Evolutionary conservation across 2,797 vertebrate genomes (phyloP), one percentile per base, ranked within the genome.

Genomic region (Protosalanx chinensis): DNA sequence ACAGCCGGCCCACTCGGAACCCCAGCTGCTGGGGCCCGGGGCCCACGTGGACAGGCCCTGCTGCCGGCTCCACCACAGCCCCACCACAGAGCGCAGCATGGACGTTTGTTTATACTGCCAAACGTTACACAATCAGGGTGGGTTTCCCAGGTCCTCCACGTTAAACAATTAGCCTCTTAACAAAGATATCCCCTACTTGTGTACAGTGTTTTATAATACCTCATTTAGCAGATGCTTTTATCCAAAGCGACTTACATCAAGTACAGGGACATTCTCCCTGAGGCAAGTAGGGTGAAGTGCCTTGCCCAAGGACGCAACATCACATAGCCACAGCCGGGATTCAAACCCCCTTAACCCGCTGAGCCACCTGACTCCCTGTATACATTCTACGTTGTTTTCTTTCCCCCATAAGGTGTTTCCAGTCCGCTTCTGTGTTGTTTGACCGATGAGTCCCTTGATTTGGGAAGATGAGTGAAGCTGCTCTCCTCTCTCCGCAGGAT

Each of bases 51-150:
- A 81, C 89, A 93, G 92, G 78, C 82, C 87, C 0, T 79, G 87
- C 33, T 77, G 74, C 78, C 74, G 76, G 83, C 84, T 77, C 72
- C 91, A 89, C 76, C 92, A 88, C 2, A 64, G 87, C 49, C 84
- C 88, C 2, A 84, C 84, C 68, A 83, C 86, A 37, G 75, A 75
- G 77, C 87, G 79, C 77, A 85, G 82, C 80, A 76, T 83, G 58
- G 93, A 93, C 71, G 86, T 90, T 87, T 93, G 88, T 85, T 92
- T 94, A 81, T 94, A 92, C 86, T 94, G 92, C 92, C 93, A 94
- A 41, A 86, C 93, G 76, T 89, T 91, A 83, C 93, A 89, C 86
- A 89, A 92, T 92, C 94, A 93, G 92, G 96, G 97, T 98, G 89
- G 90, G 95, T 93, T 76, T 82, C 72, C 60, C 67, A 27, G 23